Percentiles rank a stretch among this genome's conserved stretches.
These are phyloP conservation scores for Alviniconcha strummeri DNA, from an alignment of 2,888 invertebrate species.

Conservation along the genomic window DNA sequence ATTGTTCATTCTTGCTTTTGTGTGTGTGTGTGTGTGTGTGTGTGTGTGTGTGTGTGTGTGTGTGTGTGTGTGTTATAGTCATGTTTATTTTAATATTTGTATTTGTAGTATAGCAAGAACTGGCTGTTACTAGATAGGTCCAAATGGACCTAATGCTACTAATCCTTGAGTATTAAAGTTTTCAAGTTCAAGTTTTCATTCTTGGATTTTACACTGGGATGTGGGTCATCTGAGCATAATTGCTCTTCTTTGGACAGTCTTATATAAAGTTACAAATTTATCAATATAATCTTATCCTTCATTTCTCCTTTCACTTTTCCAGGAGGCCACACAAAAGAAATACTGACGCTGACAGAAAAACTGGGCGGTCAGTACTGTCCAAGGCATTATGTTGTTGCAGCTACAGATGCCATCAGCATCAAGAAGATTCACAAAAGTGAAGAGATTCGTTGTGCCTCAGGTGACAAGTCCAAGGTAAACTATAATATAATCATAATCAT, in stretches of 20 bases:
- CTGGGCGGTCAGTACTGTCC: slow-evolving; percentile 81
- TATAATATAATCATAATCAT: slow-evolving; percentile 43
- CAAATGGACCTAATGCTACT: too few species aligned
- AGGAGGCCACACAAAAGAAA: slow-evolving; percentile 97
- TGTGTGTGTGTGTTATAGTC: neutral
- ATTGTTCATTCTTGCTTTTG: neutral
- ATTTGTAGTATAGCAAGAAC: neutral
- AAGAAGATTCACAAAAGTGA: slow-evolving; percentile 77
- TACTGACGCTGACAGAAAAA: slow-evolving; percentile 83
- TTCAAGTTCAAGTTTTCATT: too few species aligned
- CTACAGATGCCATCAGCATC: slow-evolving; percentile 85
- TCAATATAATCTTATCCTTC: too few species aligned
- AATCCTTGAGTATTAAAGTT: too few species aligned
- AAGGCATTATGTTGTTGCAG: slow-evolving; percentile 85
- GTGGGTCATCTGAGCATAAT: too few species aligned
- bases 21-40: neutral
- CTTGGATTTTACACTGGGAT: too few species aligned
- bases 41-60: neutral
- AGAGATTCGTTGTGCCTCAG: slow-evolving; percentile 18
- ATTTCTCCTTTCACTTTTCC: neutral
- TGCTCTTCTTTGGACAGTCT: too few species aligned
- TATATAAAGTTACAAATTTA: too few species aligned
- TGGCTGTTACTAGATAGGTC: too few species aligned
- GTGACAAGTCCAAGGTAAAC: slow-evolving; percentile 8
- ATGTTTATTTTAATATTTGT: neutral